Evolutionary conservation across 1,140 invertebrate genomes (phyloP).

Genomic region (Dendroctonus ponderosae): DNA sequence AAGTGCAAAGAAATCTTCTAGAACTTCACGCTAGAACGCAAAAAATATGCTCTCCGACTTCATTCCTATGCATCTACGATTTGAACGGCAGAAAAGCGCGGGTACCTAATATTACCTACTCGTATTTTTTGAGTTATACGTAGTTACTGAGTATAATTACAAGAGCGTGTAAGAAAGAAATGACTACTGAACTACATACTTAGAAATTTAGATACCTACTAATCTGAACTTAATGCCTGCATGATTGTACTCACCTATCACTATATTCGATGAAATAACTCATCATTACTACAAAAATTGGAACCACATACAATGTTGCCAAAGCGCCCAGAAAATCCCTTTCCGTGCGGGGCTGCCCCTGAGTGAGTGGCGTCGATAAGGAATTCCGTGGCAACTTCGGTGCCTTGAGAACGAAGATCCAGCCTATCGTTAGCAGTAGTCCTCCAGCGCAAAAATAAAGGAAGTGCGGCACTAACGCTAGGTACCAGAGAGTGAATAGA

Average conservation of each 20-base stretch:
- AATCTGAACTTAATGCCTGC: neutral
- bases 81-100: no score
- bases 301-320: slow-evolving; percentile 81
- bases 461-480: slow-evolving; percentile 81
- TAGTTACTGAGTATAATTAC: no score
- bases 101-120: no score
- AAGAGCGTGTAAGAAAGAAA: no score
- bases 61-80: no score
- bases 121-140: no score
- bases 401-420: slow-evolving; percentile 66
- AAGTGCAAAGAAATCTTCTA: no score
- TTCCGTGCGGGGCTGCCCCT: slow-evolving; percentile 49
- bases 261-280: slow-evolving; percentile 88
- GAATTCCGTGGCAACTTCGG: slow-evolving; percentile 55
- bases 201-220: no score
- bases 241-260: slow-evolving; percentile 53
- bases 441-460: slow-evolving; percentile 78
- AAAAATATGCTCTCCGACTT: no score
- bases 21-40: no score
- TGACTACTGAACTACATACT: no score
- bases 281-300: slow-evolving; percentile 77
- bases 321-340: slow-evolving; percentile 77
- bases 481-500: slow-evolving; percentile 68
- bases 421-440: slow-evolving; percentile 78
- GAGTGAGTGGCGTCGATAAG: slow-evolving; percentile 57